Evolutionary conservation across 2,113 vertebrate genomes (phyloP), one percentile per base, ranked within the genome.

Genomic region (Antechinus flavipes): DNA sequence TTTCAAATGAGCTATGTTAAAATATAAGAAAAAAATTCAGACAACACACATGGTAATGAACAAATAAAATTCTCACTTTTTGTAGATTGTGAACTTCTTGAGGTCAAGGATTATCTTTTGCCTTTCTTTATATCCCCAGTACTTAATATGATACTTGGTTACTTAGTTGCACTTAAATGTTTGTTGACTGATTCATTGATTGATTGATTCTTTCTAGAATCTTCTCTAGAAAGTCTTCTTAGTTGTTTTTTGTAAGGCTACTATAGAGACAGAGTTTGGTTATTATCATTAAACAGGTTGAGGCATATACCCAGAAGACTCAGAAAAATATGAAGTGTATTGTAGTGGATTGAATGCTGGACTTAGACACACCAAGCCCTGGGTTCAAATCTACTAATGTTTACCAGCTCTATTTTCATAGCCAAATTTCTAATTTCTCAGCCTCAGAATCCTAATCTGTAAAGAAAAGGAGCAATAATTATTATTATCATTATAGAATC

Each of bases 161-260:
- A 30, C 22, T 0, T 1, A n/a, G 30, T 0, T 0, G 68, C 7
- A 2, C 10, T 47, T 46, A 10, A 27, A 1, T 23, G 1, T 1
- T 11, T 8, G 30, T 53, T n/a, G 2, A 22, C 90, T 30, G 5
- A 46, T 27, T 12, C 6, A 55, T 8, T 19, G 50, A 89, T 11
- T 27, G 1, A 76, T 25, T 53, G 54, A 92, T 42, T n/a, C n/a
- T n/a, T n/a, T n/a, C n/a, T n/a, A n/a, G n/a, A n/a, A n/a, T n/a
- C n/a, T n/a, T n/a, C n/a, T n/a, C n/a, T n/a, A n/a, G n/a, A n/a
- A n/a, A n/a, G n/a, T 42, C 35, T 84, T 84, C n/a, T 84, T n/a
- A 76, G 61, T 76, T 19, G 5, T n/a, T 76, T 84, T 84, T 84
- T 84, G 16, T 84, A 42, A 84, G 42, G n/a, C n/a, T 84, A 8